phyloP scores from a whole-genome alignment of 2,797 vertebrate genomes.

The Trachops cirrhosus region DNA sequence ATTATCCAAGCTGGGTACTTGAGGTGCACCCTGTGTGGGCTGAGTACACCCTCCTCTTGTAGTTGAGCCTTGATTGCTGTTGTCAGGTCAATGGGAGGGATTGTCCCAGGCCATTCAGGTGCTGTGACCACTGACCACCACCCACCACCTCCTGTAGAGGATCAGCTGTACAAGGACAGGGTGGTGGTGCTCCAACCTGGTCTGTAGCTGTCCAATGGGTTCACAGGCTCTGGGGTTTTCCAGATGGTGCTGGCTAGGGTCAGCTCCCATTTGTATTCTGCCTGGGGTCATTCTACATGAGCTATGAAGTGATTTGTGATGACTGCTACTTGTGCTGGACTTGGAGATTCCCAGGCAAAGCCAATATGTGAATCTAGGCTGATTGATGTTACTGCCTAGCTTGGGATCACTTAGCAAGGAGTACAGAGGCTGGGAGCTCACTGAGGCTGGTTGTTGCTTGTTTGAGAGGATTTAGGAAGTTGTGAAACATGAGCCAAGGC shows the following conservation, averaged over 20 bases:
- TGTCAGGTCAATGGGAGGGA: not conserved
- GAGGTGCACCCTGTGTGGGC: not conserved
- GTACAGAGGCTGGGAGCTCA: not conserved
- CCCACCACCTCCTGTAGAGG: too few relatives aligned
- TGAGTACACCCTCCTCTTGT: not conserved
- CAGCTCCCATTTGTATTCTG: not conserved
- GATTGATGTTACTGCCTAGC: not conserved
- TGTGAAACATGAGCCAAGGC: not conserved
- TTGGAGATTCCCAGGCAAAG: not conserved
- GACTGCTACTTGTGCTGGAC: not conserved
- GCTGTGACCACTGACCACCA: not conserved
- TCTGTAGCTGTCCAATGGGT: not conserved
- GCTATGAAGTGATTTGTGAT: not conserved
- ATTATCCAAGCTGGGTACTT: not conserved
- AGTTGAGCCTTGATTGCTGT: not conserved
- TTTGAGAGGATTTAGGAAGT: not conserved
- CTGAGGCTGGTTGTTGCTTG: not conserved
- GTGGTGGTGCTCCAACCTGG: not conserved
- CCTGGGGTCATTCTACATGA: not conserved
- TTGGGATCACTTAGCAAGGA: not conserved
- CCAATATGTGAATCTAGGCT: not conserved
- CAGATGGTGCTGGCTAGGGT: not conserved
- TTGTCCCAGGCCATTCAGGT: not conserved
- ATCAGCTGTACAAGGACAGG: not conserved
- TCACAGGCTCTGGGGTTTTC: not conserved